Evolutionary conservation across 2,113 vertebrate genomes (phyloP), one percentile per base, ranked within the genome.

Genomic region (Notiomystis cincta): DNA sequence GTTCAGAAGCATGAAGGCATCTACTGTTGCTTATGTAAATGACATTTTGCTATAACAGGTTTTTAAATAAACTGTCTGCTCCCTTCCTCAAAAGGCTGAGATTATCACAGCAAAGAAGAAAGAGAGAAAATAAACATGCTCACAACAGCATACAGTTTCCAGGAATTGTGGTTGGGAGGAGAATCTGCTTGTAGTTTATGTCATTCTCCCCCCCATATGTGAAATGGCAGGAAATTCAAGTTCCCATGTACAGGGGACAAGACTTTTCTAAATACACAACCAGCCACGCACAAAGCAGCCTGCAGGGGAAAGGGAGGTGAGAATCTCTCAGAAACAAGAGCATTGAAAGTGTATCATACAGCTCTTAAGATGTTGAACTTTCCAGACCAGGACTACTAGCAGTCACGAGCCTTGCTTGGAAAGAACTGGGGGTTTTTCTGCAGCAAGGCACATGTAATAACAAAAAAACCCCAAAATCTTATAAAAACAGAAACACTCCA

Each of bases 61-160:
- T 93, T 96, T 93, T 89, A 96, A 91, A 97, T 91, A 94, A 96
- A 91, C 89, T 72, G 76, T 91, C 51, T 89, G 91, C 54, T 85
- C 91, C 42, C 42, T 91, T 93, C 66, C 75, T 89, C 76, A 72
- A 87, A 95, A 93, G 6, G 3, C 17, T 82, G 38, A 93, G 70
- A 66, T 94, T 89, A 82, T 91, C 70, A 91, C 66, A 96, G 66
- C 71, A 90, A 91, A 77, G 66, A 73, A 89, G 53, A 84, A 69
- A 82, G 91, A 45, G 4, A 87, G 67, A 95, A 96, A 96, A 95
- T 87, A 97, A 97, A 94, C 91, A 93, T 83, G 76, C 38, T 54
- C 66, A 80, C 75, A 90, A 82, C 45, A 65, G 48, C 53, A 60
- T 28, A 71, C 21, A 57, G 50, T 57, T 96, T 94, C 87, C 94